Evolutionary conservation across 2,888 invertebrate genomes (phyloP), one percentile per base, ranked within the genome.

Genomic region (Tipula unca): DNA sequence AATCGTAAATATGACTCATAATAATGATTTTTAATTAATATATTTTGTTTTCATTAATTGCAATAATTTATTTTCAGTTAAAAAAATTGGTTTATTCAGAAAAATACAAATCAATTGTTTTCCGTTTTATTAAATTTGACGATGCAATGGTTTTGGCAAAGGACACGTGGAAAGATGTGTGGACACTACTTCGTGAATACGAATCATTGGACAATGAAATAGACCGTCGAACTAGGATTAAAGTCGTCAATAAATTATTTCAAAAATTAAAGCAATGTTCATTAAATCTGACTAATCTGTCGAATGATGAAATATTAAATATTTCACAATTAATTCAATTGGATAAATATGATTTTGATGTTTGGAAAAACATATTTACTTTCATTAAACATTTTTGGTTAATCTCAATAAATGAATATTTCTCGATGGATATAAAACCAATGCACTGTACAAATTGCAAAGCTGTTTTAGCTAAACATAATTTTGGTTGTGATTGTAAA

Each of bases 141-240:
- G 92, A 93, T 88, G 93, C 93, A 89, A 93, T 93, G 93, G 92
- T 92, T 87, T 91, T 90, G 85, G 91, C 93, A 86, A 91, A 91
- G 86, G 91, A 91, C 35, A 91, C 91, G 87, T 93, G 93, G 93
- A 90, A 91, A 87, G 92, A 92, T 86, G 91, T 92, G 85, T 90
- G 91, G 90, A 88, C 89, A 29, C 88, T 89, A 88, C 87, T 91
- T 13, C 89, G 91, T 88, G 88, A 89, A 87, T 90, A 89, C 86
- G 89, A 90, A 88, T 88, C 90, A 87, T 89, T 89, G 20, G 88
- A 88, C 86, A 89, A 89, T 17, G 91, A 91, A 86, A 88, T 89
- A 82, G 89, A 89, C 86, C 88, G 91, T 85, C 89, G 90, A 86
- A 88, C 88, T 86, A 89, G 90, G 82, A 88, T 91, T 54, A 87